These are phyloP conservation scores for Galemys pyrenaicus DNA, from an alignment of 2,113 vertebrate species.

Conservation along the genomic window DNA sequence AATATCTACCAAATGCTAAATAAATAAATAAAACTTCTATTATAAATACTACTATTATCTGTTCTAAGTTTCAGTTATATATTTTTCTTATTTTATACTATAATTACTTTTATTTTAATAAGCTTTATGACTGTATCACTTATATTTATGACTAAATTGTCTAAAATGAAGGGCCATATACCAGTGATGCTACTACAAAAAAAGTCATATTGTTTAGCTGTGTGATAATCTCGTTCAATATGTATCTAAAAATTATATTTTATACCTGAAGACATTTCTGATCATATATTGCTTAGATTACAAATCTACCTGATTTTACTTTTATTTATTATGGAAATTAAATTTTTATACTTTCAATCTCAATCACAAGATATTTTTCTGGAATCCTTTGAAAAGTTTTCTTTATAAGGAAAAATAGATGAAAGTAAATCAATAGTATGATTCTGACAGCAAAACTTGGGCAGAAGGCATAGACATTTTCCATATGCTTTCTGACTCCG, in stretches of 20 bases:
- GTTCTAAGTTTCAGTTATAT: neutral
- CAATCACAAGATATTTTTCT: neutral
- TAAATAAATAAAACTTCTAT: neutral
- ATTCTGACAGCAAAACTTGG: neutral
- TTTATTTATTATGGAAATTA: neutral
- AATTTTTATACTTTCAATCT: neutral
- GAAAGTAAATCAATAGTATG: neutral
- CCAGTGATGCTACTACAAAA: neutral
- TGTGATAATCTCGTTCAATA: neutral
- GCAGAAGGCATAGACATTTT: neutral
- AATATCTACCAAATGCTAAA: neutral
- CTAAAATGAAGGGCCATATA: neutral
- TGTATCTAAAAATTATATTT: neutral
- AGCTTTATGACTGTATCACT: neutral
- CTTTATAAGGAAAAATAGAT: neutral
- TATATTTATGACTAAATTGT: neutral
- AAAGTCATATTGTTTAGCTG: neutral
- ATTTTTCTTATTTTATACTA: neutral
- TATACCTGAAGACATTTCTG: neutral
- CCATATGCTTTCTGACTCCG: neutral
- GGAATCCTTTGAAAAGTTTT: neutral
- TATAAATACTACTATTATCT: neutral
- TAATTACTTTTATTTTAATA: neutral
- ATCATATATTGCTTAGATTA: neutral
- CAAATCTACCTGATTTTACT: neutral